A percentile compares a stretch with the other conserved stretches of the same genome.
These are phyloP conservation scores for Hippolais icterina DNA, from an alignment of 2,113 vertebrate genomes.

Conservation along the genomic window DNA sequence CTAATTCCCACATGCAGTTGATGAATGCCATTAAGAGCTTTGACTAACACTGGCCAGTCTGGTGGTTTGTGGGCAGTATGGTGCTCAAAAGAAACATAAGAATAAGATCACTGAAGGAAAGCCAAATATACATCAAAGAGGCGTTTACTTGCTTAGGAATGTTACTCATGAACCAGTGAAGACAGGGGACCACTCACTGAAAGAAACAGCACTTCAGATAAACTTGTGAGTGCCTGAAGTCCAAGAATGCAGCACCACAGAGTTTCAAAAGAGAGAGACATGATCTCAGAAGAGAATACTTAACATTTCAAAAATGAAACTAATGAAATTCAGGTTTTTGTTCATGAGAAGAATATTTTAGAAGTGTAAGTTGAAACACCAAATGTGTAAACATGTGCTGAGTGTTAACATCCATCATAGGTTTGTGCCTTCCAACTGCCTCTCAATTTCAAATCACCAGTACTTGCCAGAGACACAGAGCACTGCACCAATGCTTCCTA, in stretches of 20 bases:
- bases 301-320: background rate
- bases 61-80: constrained; percentile 8
- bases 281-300: background rate
- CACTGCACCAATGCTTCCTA: background rate
- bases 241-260: background rate
- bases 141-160: background rate
- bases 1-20: background rate
- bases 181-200: background rate
- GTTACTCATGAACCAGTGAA: background rate
- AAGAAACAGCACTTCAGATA: background rate
- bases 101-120: background rate
- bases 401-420: background rate
- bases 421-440: background rate
- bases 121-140: background rate
- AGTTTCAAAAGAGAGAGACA: background rate
- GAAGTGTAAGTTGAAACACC: background rate
- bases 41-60: background rate
- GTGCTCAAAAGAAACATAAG: background rate
- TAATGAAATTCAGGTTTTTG: background rate
- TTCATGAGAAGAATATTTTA: background rate
- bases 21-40: background rate
- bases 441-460: background rate
- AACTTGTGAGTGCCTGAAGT: background rate
- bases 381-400: background rate
- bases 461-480: background rate